Percentiles rank a stretch among this genome's conserved stretches.
Evolutionary conservation across 2,888 invertebrate genomes (phyloP).

Genomic region (Eupithecia subumbrata): DNA sequence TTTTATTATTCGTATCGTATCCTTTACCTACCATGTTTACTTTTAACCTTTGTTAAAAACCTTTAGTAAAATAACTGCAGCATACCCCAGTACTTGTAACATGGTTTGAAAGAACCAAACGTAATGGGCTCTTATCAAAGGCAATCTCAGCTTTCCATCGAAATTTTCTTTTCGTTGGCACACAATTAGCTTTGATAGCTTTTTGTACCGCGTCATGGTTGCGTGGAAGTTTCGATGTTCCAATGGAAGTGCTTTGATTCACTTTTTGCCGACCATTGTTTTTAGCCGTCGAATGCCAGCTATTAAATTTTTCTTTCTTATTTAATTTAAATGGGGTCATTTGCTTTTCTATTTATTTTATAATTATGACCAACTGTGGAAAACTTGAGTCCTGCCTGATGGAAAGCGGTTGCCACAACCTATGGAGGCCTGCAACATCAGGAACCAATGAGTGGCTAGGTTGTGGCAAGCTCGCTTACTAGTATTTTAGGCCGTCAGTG

Average conservation of each 20-base stretch:
- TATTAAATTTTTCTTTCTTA: neutral
- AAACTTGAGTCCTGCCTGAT: too few relatives aligned
- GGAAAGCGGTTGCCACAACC: too few relatives aligned
- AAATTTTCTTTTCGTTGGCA: constrained; percentile 78
- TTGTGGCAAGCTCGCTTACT: too few relatives aligned
- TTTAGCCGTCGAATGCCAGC: neutral
- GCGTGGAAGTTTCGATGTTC: constrained; percentile 48
- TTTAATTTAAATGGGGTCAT: neutral
- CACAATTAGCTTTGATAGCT: constrained; percentile 80
- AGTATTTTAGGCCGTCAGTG: too few relatives aligned
- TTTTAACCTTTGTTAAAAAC: neutral
- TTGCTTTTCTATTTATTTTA: too few relatives aligned
- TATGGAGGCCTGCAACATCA: neutral
- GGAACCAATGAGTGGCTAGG: neutral
- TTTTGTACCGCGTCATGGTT: constrained; percentile 75
- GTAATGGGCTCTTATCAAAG: constrained; percentile 74
- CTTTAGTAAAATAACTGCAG: neutral
- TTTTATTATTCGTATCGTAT: too few relatives aligned
- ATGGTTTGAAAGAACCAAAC: constrained; percentile 41
- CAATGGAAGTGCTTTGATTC: constrained; percentile 23
- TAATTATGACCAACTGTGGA: too few relatives aligned
- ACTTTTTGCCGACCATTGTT: constrained; percentile 19
- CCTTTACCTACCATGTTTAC: too few relatives aligned
- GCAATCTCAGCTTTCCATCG: constrained; percentile 68
- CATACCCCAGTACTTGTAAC: constrained; percentile 5